Evolutionary conservation across 2,113 vertebrate genomes (phyloP), one percentile per base, ranked within the genome.

Genomic region (Colistium nudipinnis): DNA sequence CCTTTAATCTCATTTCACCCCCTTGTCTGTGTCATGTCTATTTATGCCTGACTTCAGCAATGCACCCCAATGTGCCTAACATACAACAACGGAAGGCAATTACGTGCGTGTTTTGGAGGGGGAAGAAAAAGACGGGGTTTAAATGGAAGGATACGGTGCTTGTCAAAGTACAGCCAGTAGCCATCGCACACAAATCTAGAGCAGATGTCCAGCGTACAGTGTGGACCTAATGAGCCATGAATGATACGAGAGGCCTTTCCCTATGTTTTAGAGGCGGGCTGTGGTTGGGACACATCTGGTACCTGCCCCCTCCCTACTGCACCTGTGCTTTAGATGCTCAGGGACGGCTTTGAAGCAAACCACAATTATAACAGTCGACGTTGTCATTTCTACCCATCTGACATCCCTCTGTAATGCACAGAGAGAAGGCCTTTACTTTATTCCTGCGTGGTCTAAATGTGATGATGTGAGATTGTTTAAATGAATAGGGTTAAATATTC

Each of bases 221-320:
- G 59, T 86, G 72, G 71, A 77, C 74, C 67, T 89, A 91, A 91
- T 91, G 90, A 89, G 89, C 80, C 89, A 82, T 90, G 82, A 88
- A 90, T 89, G 85, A 90, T 84, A 82, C 69, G 75, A 83, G 77
- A 84, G 83, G 74, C 74, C 80, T 70, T 59, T 65, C 81, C 76
- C 71, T 84, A 52, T 79, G 74, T 73, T 74, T 76, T 45, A 64
- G 67, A 74, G 57, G 51, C 28, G 66, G 67, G 72, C 44, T 68
- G 62, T 81, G 49, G 59, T 74, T 60, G 76, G 74, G 82, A 81
- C 84, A 87, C 88, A 92, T 88, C 83, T 89, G 87, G 82, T 88
- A 80, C 76, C 71, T 63, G 49, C 62, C 83, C 70, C 70, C 84
- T 38, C 45, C 28, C 35, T 17, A 17, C 66, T 78, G 79, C 79